Percentiles rank a stretch among this genome's conserved stretches.
Evolutionary conservation across 1,140 invertebrate genomes (phyloP).

Genomic region (Prorops nasuta): DNA sequence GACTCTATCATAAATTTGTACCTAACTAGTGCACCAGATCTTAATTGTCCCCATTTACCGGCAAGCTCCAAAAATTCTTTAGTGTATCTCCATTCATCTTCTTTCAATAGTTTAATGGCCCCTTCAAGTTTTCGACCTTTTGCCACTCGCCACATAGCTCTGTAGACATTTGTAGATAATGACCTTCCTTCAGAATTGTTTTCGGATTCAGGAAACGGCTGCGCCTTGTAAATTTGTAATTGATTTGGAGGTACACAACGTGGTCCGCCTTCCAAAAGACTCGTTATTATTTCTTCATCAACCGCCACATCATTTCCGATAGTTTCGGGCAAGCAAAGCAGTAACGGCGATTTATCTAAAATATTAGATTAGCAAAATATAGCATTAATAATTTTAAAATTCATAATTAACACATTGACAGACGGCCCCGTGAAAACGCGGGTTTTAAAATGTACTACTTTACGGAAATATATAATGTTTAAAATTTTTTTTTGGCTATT

Average conservation of each 20-base stretch:
- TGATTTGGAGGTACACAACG: slow-evolving; percentile 43
- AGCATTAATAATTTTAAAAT: no score
- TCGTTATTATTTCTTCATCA: slow-evolving; percentile 43
- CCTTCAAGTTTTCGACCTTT: slow-evolving; percentile 72
- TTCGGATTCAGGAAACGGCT: slow-evolving; percentile 39
- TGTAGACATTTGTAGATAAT: slow-evolving; percentile 39
- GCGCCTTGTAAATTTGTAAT: slow-evolving; percentile 47
- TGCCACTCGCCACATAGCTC: slow-evolving; percentile 55
- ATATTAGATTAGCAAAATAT: slow-evolving; percentile 26
- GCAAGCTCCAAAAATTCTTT: slow-evolving; percentile 76
- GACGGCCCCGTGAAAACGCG: no score
- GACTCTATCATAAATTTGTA: no score
- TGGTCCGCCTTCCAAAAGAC: slow-evolving; percentile 43
- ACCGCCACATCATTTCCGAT: slow-evolving; percentile 41
- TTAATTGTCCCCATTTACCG: slow-evolving; percentile 72
- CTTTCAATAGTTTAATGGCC: slow-evolving; percentile 73
- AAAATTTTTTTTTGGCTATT: no score
- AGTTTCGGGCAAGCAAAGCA: slow-evolving; percentile 64
- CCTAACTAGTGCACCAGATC: slow-evolving; percentile 71
- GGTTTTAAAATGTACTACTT: no score
- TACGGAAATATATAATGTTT: no score
- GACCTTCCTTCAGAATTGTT: slow-evolving; percentile 21
- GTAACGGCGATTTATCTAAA: slow-evolving; percentile 71
- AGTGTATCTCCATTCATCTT: slow-evolving; percentile 57
- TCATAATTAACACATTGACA: no score